phyloP scores from a whole-genome alignment of 2,888 invertebrate genomes.

The Diarsia rubi region DNA sequence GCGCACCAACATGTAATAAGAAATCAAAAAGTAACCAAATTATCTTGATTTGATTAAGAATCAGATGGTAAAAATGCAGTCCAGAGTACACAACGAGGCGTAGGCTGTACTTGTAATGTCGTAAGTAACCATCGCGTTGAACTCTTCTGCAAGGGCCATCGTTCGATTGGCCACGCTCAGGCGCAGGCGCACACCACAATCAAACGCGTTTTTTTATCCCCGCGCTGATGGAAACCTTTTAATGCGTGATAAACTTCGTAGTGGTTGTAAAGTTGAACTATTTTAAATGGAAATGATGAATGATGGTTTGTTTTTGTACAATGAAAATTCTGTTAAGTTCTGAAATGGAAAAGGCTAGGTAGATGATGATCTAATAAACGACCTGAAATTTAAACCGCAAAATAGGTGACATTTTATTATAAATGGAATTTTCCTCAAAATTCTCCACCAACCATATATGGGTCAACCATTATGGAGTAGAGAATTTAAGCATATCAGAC shows the following conservation, averaged over 20 bases:
- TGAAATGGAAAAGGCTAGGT: background rate
- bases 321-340: background rate
- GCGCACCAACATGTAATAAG: background rate
- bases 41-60: background rate
- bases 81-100: slow-evolving; percentile 22
- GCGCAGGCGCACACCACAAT: slow-evolving; percentile 77
- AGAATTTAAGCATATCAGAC: background rate
- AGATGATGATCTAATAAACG: background rate
- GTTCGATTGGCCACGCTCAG: slow-evolving; percentile 85
- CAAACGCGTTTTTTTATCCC: slow-evolving; percentile 74
- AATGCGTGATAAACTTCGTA: slow-evolving; percentile 49
- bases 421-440: background rate
- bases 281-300: slow-evolving; percentile 6
- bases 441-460: background rate
- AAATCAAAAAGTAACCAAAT: background rate
- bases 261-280: slow-evolving; percentile 21
- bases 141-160: slow-evolving; percentile 85
- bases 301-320: background rate
- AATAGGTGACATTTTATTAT: background rate
- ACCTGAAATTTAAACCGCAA: background rate
- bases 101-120: slow-evolving; percentile 46
- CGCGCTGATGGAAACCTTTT: slow-evolving; percentile 52
- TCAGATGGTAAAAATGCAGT: slow-evolving; percentile 33
- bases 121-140: slow-evolving; percentile 78
- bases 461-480: too few species aligned